phyloP scores from a whole-genome alignment of 2,888 invertebrate genomes.

The Ichneumoninae sp. region DNA sequence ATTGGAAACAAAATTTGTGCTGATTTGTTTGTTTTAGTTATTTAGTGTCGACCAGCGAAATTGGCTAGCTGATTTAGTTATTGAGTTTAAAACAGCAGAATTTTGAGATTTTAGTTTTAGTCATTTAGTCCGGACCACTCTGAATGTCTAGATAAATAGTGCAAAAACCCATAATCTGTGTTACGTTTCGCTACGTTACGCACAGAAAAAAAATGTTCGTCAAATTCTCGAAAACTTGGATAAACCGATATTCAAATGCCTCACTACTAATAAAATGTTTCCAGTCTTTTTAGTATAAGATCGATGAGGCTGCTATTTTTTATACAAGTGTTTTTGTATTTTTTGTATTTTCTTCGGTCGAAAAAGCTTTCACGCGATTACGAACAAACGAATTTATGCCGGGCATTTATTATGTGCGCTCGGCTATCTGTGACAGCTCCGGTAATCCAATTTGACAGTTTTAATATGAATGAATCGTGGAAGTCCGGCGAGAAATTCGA shows the following conservation, averaged over 20 bases:
- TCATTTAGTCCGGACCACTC: not conserved
- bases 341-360: not conserved
- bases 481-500: not conserved
- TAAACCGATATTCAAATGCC: too few relatives aligned
- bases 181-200: not conserved
- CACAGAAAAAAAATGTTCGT: not conserved
- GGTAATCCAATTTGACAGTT: constrained; percentile 11
- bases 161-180: not conserved
- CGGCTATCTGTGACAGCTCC: not conserved
- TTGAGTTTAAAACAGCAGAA: not conserved
- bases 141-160: not conserved
- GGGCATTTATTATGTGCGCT: not conserved
- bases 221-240: too few relatives aligned
- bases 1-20: not conserved
- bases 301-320: too few relatives aligned
- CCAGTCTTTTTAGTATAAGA: too few relatives aligned
- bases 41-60: not conserved
- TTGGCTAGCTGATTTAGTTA: too few relatives aligned
- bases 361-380: not conserved
- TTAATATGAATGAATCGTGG: constrained; percentile 9
- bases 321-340: not conserved
- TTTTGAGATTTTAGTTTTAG: not conserved
- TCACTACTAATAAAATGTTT: not conserved
- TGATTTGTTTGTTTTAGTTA: too few relatives aligned
- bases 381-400: not conserved